A percentile compares a stretch with the other conserved stretches of the same genome.
These are phyloP conservation scores for Acanthurus tractus DNA, from an alignment of 2,797 vertebrate species.

Conservation along the genomic window DNA sequence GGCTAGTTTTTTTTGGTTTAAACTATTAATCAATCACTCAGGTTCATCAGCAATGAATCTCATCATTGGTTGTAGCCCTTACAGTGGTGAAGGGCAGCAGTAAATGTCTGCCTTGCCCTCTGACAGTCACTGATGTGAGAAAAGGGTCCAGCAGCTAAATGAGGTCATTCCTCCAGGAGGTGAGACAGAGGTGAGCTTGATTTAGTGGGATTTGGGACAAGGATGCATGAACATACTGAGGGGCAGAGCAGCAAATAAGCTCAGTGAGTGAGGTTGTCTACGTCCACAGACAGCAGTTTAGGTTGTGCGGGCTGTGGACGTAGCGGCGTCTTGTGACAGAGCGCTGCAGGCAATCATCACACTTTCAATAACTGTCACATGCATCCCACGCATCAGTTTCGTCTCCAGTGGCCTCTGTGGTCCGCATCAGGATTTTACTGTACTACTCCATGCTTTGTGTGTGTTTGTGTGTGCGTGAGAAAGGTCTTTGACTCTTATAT, in stretches of 20 bases:
- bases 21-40: not conserved
- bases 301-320: not conserved
- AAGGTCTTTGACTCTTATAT: constrained; percentile 20
- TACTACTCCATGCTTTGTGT: not conserved
- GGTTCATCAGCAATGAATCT: not conserved
- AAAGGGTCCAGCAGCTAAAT: constrained; percentile 51
- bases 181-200: constrained; percentile 68
- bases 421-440: not conserved
- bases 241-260: constrained; percentile 27
- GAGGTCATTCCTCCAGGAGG: constrained; percentile 70
- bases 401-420: not conserved
- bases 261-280: not conserved
- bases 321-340: constrained; percentile 33
- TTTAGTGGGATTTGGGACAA: constrained; percentile 64
- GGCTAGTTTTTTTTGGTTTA: not conserved
- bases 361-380: constrained; percentile 25
- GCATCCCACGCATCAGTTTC: not conserved
- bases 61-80: not conserved
- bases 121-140: constrained; percentile 72
- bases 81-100: constrained; percentile 5
- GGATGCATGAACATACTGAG: constrained; percentile 45
- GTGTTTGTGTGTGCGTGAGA: not conserved
- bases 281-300: not conserved
- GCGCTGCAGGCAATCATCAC: not conserved
- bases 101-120: not conserved